Base-by-base conservation (phyloP, 2,797 vertebrate species). In the Chelonia mydas region DNA sequence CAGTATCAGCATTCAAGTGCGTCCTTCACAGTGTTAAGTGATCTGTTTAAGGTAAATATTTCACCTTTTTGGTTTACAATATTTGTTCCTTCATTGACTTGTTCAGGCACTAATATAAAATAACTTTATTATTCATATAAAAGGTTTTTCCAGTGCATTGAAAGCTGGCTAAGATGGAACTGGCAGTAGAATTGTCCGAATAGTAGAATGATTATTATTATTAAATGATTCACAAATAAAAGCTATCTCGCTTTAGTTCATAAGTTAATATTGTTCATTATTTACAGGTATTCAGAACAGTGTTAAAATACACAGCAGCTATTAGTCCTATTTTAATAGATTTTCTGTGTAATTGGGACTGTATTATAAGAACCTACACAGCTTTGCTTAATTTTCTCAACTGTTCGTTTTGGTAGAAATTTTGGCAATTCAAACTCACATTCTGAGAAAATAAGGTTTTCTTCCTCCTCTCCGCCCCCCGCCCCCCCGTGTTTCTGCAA, bases 341-440 rank as follows among this genome's bases (percentile, higher is more conserved):
- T 19, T 77, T 89, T 59, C 33, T 61, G 10, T 50, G 27, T 72
- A 81, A 81, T 25, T 65, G 65, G 83, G 59, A 59, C 31, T 47
- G 47, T 65, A 65, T n/a, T 72, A 31, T 55, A 83, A 77, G 27
- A n/a, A 77, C 50, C 59, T 31, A 15, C 91, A 5, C 57, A 90
- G 76, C 6, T 21, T 82, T 88, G 76, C 21, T 21, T 90, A 84
- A 41, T 89, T 90, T 72, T 78, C 85, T 87, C 49, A 45, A 86
- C 33, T 92, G 19, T 89, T 80, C 81, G 15, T 7, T 92, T 94
- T 89, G 81, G 7, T 93, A 27, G 51, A 80, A 80, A 61, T 85
- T 94, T 92, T 95, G 54, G 77, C 81, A 92, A 81, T 50, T 80
- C 83, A 94, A 83, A 51, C 33, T 92, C 80, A 85, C 65, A 92